Evolutionary conservation across 2,797 vertebrate genomes (phyloP).

Genomic region (Phataginus tetradactyla): DNA sequence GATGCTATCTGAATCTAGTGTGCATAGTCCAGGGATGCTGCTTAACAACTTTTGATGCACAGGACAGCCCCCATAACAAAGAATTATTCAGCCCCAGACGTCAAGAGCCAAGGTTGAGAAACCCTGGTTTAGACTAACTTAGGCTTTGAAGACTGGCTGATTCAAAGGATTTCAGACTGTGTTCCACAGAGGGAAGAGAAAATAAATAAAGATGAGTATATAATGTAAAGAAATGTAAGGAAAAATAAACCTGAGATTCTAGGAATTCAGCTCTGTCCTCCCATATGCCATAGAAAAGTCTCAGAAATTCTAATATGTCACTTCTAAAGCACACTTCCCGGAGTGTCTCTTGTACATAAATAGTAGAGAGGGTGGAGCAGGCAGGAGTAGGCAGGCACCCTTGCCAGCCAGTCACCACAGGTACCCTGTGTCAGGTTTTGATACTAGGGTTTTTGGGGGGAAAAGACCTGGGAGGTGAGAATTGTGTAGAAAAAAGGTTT

Average conservation of each 20-base stretch:
- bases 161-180: background rate
- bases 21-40: too few species aligned
- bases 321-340: background rate
- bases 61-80: background rate
- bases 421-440: background rate
- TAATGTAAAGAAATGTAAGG: background rate
- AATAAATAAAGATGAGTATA: background rate
- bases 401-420: background rate
- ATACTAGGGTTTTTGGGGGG: background rate
- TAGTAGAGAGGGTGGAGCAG: background rate
- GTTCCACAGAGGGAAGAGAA: background rate
- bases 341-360: background rate
- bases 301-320: background rate
- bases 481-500: background rate
- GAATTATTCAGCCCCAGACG: background rate
- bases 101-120: background rate
- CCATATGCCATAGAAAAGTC: background rate
- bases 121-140: background rate
- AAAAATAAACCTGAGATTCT: constrained; percentile 22
- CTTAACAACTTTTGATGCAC: background rate
- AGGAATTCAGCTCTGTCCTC: background rate
- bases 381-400: background rate
- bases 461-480: background rate
- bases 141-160: background rate
- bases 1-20: background rate